A percentile compares a stretch with the other conserved stretches of the same genome.
These are phyloP conservation scores for Tinamus guttatus DNA, from an alignment of 2,113 vertebrate species.

Conservation along the genomic window DNA sequence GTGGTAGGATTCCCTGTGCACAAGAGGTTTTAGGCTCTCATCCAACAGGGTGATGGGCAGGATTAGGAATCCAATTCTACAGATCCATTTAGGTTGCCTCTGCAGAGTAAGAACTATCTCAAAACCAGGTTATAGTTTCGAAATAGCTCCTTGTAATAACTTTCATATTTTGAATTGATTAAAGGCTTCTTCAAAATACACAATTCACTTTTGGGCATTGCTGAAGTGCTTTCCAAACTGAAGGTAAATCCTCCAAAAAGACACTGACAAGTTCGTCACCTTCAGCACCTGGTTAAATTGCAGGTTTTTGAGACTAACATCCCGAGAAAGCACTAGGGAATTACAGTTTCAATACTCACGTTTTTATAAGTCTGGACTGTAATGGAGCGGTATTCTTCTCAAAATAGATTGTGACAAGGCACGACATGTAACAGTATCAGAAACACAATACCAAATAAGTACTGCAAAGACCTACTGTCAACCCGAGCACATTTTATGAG, in stretches of 20 bases:
- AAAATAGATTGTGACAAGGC: conserved; percentile 14
- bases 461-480: conserved; percentile 45
- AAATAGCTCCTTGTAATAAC: neutral
- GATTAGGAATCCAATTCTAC: neutral
- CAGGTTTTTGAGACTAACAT: neutral
- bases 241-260: neutral
- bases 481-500: conserved; percentile 27
- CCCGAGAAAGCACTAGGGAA: neutral
- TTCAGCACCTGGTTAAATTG: neutral
- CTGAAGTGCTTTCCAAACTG: neutral
- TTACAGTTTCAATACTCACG: neutral
- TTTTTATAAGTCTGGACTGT: neutral
- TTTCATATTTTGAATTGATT: neutral
- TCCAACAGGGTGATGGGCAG: neutral
- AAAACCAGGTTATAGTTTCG: neutral
- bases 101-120: neutral
- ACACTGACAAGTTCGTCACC: neutral
- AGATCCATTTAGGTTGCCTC: neutral
- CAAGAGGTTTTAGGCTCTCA: conserved; percentile 10
- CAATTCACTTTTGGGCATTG: neutral
- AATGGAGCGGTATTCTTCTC: neutral
- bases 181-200: neutral
- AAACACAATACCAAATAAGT: conserved; percentile 10
- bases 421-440: neutral
- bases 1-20: neutral